A percentile compares a stretch with the other conserved stretches of the same genome.
Conservation (phyloP, 2,888 invertebrate species). For the Synergus gifuensis region DNA sequence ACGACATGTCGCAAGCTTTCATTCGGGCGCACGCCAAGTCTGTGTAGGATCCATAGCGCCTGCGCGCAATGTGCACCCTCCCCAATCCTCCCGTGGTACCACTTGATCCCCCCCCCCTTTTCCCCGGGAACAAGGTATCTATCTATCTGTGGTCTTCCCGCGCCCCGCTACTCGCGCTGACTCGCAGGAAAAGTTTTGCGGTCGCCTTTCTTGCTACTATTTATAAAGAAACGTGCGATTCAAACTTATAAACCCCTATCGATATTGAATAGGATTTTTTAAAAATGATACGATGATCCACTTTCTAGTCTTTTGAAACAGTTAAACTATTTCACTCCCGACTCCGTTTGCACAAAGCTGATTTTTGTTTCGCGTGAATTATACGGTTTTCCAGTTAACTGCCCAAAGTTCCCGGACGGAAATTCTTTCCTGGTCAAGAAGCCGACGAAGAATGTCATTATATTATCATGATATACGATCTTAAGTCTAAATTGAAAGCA, state of each 20-base stretch:
- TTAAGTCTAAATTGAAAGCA: no score
- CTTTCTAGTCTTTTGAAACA: background rate
- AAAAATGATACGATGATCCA: background rate
- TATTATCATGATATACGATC: no score
- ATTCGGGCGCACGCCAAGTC: constrained; percentile 72
- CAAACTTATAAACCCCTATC: background rate
- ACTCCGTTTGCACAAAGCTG: no score
- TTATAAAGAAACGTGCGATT: constrained; percentile 49
- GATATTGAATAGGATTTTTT: background rate
- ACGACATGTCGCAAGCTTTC: constrained; percentile 77
- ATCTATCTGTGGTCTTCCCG: constrained; percentile 69
- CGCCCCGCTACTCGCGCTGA: constrained; percentile 71
- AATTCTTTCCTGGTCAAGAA: no score
- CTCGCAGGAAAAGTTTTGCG: constrained; percentile 60
- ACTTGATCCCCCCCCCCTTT: constrained; percentile 66
- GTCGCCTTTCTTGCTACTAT: constrained; percentile 59
- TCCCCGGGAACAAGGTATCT: constrained; percentile 77
- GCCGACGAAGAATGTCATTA: no score
- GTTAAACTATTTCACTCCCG: no score
- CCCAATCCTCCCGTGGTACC: constrained; percentile 77
- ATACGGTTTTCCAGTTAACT: no score
- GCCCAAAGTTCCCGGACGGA: no score
- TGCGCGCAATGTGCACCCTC: constrained; percentile 63
- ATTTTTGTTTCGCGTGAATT: no score
- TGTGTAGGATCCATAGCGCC: constrained; percentile 61